Percentiles rank a stretch among this genome's conserved stretches.
Conservation (phyloP, 2,113 vertebrate species). For the Muntiacus muntjak region DNA sequence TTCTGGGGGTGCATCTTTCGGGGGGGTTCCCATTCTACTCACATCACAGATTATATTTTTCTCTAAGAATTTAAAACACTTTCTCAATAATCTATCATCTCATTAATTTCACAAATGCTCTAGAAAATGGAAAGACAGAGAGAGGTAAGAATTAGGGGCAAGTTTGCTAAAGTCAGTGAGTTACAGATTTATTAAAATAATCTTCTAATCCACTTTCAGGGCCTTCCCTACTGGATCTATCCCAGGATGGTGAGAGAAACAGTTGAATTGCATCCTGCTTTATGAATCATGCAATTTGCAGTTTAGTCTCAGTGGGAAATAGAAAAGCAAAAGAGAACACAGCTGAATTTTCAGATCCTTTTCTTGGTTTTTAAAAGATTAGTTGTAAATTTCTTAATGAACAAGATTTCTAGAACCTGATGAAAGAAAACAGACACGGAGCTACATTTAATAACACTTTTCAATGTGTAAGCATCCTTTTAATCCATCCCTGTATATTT, state of each 20-base stretch:
- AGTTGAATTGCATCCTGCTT: background rate
- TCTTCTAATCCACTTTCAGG: background rate
- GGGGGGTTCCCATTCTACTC: background rate
- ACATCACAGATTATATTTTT: background rate
- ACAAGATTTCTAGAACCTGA: background rate
- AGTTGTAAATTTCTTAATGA: slow-evolving; percentile 20
- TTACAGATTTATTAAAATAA: background rate
- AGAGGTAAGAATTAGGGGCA: background rate
- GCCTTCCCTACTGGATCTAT: background rate
- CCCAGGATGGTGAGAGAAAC: background rate
- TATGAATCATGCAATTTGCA: background rate
- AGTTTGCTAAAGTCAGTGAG: background rate
- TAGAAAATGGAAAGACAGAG: background rate
- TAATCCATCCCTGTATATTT: background rate
- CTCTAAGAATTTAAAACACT: background rate
- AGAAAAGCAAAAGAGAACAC: slow-evolving; percentile 21
- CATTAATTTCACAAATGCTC: background rate
- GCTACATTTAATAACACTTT: background rate
- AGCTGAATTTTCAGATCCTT: slow-evolving; percentile 9
- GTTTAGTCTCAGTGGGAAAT: slow-evolving; percentile 11
- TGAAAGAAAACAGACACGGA: slow-evolving; percentile 3
- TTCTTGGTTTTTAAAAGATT: background rate
- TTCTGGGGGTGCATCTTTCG: background rate
- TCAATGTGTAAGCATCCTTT: background rate
- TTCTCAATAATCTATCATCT: background rate